Base-by-base conservation (phyloP, 2,113 vertebrate genomes). In the Bettongia penicillata region DNA sequence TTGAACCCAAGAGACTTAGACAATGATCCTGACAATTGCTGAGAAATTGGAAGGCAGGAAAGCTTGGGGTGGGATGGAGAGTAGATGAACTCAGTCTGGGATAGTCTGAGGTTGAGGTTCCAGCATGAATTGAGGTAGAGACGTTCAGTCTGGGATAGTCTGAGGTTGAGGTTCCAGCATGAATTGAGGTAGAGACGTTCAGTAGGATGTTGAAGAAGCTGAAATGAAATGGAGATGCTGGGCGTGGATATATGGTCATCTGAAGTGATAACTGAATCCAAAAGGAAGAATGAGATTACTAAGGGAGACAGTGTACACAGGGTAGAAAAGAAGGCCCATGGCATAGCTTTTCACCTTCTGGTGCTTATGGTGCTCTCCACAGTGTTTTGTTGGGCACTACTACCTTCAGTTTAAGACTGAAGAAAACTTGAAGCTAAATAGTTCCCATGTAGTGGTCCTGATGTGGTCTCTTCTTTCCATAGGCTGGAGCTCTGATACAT, bases 401-500 rank as follows among this genome's bases (percentile, higher is more conserved):
- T 43, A 10, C 28, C 24, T 84, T 53, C 47, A 6, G 49, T 48
- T 25, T 43, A 48, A 48, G 28, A 31, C 24, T 51, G 49, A 51
- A 51, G 28, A 31, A 91, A 84, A 89, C 2, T n/a, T 53, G 91
- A 48, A 68, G 4, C 3, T 68, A 14, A 52, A 43, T 84, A 52
- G 55, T 12, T 90, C 25, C 25, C 48, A 49, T 48, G 93, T 53
- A 51, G 52, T 68, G 31, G n/a, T 11, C 53, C 84, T 91, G 92
- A 2, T 89, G 9, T 96, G 94, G 51, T 9, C 24, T 77, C 52
- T 90, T 97, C 19, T 91, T 84, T 52, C 25, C 96, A 1, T 53
- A 99, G 99, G 99, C 98, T 28, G 99, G 99, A 77, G 99, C 99
- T 48, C 98, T 99, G 97, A 92, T 99, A 90, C 99, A 99, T 0